A percentile compares a stretch with the other conserved stretches of the same genome.
Conservation (phyloP, 2,797 vertebrate genomes). For the Hydrophis major region DNA sequence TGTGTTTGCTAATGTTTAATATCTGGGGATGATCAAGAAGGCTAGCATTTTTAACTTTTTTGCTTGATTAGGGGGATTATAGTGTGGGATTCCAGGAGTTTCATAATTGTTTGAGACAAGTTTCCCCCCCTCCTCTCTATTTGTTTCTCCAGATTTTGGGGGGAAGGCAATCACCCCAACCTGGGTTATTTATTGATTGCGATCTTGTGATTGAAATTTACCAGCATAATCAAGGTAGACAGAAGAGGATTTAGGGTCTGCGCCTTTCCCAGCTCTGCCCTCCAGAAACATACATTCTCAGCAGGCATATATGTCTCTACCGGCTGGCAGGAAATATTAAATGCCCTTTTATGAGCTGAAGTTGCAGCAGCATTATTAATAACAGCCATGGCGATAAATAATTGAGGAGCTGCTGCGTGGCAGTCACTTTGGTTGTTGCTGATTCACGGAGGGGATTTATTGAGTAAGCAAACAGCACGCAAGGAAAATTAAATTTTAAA, state of each 20-base stretch:
- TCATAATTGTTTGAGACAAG: neutral
- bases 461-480: slow-evolving; percentile 35
- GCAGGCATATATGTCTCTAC: neutral
- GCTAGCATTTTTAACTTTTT: neutral
- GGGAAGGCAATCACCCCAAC: neutral
- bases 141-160: neutral
- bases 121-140: neutral
- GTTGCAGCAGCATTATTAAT: slow-evolving; percentile 41
- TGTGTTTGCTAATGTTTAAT: neutral
- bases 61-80: neutral
- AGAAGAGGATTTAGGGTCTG: neutral
- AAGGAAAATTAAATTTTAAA: slow-evolving; percentile 58
- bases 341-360: slow-evolving; percentile 31
- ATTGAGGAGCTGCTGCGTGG: slow-evolving; percentile 25
- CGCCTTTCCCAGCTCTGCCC: neutral
- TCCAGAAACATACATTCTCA: neutral
- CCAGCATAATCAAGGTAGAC: neutral
- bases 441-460: slow-evolving; percentile 37
- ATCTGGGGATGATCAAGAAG: neutral
- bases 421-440: slow-evolving; percentile 53
- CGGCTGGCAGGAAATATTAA: slow-evolving; percentile 6
- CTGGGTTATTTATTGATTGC: neutral
- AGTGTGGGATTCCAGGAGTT: neutral
- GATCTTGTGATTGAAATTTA: neutral
- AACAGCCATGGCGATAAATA: slow-evolving; percentile 44